Conservation (phyloP, 2,888 invertebrate genomes). For the Patella caerulea region DNA sequence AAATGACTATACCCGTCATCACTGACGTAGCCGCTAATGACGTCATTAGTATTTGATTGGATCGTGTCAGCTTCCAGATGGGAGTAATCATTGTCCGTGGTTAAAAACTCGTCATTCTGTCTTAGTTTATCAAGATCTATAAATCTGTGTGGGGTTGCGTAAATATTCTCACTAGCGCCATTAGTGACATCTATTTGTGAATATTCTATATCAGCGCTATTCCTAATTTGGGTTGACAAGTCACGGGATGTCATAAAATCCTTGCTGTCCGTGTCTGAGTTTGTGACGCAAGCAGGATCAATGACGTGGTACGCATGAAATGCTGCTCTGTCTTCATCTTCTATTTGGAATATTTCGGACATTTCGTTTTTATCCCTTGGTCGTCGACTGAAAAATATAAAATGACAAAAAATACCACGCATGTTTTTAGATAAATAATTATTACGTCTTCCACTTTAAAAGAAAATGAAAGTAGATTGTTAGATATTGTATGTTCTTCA, state of each 20-base stretch:
- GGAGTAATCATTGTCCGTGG: not conserved
- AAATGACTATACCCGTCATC: not conserved
- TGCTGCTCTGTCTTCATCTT: not conserved
- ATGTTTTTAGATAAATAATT: no score
- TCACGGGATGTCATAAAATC: not conserved
- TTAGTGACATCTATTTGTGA: not conserved
- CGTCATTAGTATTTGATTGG: not conserved
- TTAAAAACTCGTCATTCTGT: not conserved
- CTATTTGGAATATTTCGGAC: constrained; percentile 2
- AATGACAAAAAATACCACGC: no score
- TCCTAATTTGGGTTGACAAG: not conserved
- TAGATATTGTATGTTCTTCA: no score
- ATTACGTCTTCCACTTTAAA: no score
- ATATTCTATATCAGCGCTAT: not conserved
- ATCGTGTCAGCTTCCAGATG: not conserved
- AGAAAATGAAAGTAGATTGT: no score
- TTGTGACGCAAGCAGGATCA: not conserved
- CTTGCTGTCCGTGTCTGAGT: not conserved
- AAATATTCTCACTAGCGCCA: not conserved
- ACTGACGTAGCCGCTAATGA: not conserved
- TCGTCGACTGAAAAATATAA: not conserved
- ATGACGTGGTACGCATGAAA: not conserved
- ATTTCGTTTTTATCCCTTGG: not conserved
- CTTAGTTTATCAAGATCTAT: not conserved
- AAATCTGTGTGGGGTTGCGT: not conserved